A percentile compares a stretch with the other conserved stretches of the same genome.
phyloP scores from a whole-genome alignment of 2,797 vertebrate species.

The Urosaurus nigricauda region DNA sequence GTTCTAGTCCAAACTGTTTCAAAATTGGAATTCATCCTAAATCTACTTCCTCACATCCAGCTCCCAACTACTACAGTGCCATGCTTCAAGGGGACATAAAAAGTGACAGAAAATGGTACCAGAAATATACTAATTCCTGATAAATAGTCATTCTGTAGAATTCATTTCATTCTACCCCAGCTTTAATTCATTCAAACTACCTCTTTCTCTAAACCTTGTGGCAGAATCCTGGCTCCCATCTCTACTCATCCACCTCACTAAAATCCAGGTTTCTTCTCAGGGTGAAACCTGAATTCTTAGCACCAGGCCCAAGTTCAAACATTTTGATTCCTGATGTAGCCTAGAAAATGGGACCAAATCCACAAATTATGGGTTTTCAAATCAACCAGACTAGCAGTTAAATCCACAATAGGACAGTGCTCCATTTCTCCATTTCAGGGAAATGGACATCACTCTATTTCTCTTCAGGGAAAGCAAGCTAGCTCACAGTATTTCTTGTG shows the following conservation, averaged over 20 bases:
- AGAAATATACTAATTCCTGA: too few relatives aligned
- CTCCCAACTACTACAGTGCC: background rate
- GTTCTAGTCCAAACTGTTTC: too few relatives aligned
- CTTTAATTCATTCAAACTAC: background rate
- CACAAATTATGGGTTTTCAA: background rate
- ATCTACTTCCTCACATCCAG: too few relatives aligned
- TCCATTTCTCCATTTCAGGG: background rate
- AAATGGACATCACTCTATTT: background rate
- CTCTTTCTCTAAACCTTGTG: background rate
- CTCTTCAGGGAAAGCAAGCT: background rate
- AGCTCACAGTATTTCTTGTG: too few relatives aligned
- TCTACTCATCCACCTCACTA: too few relatives aligned
- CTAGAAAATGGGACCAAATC: background rate
- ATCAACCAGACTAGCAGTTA: background rate
- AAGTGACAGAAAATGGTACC: background rate
- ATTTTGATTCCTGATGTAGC: background rate
- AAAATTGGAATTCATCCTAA: background rate
- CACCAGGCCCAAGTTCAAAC: background rate
- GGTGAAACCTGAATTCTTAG: background rate
- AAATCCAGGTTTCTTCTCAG: background rate
- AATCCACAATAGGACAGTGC: background rate
- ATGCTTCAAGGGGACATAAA: background rate
- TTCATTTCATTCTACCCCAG: background rate
- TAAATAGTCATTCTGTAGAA: background rate
- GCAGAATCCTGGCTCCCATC: background rate